These are phyloP conservation scores for Oceanodroma leucorhoa DNA, from an alignment of 2,797 vertebrate genomes.

Conservation along the genomic window DNA sequence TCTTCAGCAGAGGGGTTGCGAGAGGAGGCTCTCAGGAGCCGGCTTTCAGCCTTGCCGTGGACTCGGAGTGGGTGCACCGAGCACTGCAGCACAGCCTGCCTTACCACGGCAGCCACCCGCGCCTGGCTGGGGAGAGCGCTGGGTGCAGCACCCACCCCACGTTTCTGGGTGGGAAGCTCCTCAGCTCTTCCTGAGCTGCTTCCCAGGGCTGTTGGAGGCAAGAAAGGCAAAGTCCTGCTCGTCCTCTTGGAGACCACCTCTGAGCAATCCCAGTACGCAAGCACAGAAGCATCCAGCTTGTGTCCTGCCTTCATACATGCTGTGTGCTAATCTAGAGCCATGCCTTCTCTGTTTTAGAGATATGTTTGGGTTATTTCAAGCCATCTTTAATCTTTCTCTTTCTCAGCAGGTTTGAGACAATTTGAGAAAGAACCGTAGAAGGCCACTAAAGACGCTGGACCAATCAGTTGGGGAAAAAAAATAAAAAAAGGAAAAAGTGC, in stretches of 20 bases:
- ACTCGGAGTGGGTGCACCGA: rapidly evolving
- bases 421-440: conserved; percentile 81
- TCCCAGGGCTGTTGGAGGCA: rapidly evolving
- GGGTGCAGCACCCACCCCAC: neutral
- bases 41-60: neutral
- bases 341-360: neutral
- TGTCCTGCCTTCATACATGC: neutral
- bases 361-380: neutral
- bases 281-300: neutral
- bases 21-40: neutral
- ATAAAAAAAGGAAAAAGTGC: conserved; percentile 77
- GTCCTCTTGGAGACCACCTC: neutral
- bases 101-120: neutral
- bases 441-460: conserved; percentile 79
- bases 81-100: neutral
- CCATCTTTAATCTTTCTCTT: conserved; percentile 64
- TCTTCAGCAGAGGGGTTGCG: neutral
- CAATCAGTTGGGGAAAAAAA: conserved; percentile 63
- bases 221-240: neutral
- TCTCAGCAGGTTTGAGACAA: conserved; percentile 90
- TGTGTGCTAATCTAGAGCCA: neutral
- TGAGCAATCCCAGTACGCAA: rapidly evolving
- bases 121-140: rapidly evolving
- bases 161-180: neutral
- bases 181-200: neutral